Evolutionary conservation across 2,113 vertebrate species (phyloP).

Genomic region (Galeopterus variegatus): DNA sequence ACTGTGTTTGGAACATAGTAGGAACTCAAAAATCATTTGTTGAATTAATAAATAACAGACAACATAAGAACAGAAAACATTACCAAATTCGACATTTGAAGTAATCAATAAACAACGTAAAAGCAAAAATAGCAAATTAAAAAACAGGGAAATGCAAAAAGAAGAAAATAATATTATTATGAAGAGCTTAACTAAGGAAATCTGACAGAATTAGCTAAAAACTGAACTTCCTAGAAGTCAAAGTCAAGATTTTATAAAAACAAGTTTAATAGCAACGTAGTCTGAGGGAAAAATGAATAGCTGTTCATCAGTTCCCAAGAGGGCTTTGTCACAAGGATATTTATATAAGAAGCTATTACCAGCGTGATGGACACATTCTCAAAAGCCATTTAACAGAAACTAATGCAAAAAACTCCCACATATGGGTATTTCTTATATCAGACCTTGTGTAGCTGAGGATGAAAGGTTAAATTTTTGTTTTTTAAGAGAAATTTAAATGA

Average conservation of each 20-base stretch:
- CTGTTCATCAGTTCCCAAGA: background rate
- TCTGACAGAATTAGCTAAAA: background rate
- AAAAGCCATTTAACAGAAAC: background rate
- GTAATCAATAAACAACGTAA: background rate
- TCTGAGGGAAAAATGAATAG: background rate
- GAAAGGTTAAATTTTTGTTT: background rate
- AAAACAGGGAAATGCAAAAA: background rate
- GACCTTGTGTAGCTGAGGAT: background rate
- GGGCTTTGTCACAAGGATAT: background rate
- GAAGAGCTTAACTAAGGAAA: background rate
- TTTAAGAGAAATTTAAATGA: constrained; percentile 12
- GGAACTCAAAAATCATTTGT: background rate
- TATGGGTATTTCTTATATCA: background rate
- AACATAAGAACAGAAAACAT: background rate
- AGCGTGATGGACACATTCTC: background rate
- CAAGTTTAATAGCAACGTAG: background rate
- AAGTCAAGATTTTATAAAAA: constrained; percentile 16
- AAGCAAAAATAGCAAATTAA: background rate
- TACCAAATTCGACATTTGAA: background rate
- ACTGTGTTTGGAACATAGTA: background rate
- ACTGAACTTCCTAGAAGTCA: background rate
- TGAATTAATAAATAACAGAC: background rate
- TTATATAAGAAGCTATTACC: background rate
- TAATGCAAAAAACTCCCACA: background rate
- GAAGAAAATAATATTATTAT: background rate